Percentiles rank a stretch among this genome's conserved stretches.
Evolutionary conservation across 2,888 invertebrate genomes (phyloP).

Genomic region (Tenodera sinensis): DNA sequence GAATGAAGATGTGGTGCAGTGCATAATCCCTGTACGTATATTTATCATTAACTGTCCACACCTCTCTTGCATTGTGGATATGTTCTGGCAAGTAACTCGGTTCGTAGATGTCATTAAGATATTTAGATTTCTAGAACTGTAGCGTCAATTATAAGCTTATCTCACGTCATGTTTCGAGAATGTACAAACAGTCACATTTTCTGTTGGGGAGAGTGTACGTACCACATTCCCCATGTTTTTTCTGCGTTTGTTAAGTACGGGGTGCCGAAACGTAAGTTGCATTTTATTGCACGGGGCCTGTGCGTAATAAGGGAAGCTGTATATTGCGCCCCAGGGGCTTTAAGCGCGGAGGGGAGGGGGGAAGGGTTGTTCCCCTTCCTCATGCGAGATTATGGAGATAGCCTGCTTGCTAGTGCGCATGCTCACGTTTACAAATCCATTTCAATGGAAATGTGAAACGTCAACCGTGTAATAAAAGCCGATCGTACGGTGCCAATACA

Average conservation of each 20-base stretch:
- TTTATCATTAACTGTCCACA: no score
- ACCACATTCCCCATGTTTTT: not conserved
- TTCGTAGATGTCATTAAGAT: no score
- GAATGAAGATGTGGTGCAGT: no score
- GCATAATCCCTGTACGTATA: no score
- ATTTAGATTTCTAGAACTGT: no score
- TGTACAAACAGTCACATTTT: not conserved
- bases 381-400: not conserved
- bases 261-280: not conserved
- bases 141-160: no score
- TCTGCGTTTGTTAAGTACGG: not conserved
- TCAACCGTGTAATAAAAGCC: not conserved
- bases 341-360: not conserved
- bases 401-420: not conserved
- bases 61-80: no score
- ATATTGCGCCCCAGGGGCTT: not conserved
- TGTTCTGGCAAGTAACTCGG: no score
- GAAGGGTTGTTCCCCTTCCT: not conserved
- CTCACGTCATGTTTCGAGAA: no score
- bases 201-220: not conserved
- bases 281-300: not conserved
- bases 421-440: not conserved
- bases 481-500: not conserved
- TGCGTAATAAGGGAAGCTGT: not conserved
- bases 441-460: not conserved